Base-by-base conservation (phyloP, 2,113 vertebrate genomes). In the Oncorhynchus gorbuscha region DNA sequence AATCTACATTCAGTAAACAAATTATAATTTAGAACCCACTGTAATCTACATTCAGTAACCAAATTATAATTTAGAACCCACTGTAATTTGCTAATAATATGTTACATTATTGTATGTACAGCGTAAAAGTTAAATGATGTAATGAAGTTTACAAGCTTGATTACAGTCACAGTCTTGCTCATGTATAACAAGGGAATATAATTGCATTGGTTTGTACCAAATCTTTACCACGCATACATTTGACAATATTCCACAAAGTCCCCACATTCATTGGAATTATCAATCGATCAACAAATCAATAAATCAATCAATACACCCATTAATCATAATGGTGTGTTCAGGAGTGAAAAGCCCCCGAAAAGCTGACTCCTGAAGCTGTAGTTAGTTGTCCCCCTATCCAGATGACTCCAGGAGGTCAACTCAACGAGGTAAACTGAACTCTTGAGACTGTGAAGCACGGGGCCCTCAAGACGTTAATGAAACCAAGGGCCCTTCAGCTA, bases 361-460 rank as follows among this genome's bases (percentile, higher is more conserved):
- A 22, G 7, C n/a, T 62, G 13, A 62, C 9, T 62, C n/a, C 18
- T 62, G 8, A 22, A 62, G n/a, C 5, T 24, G 59, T 24, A 62
- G 59, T 67, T 2, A 62, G 59, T 67, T 7, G 26, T 12, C 9
- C 22, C 14, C 14, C 3, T 18, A 5, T 32, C 64, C 13, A 5
- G 14, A 67, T 67, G 26, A 28, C 26, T 67, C 22, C 2, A 16
- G 5, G 65, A 30, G 64, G 64, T 22, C 11, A 16, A 13, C 49
- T 13, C 9, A 14, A 51, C 0, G 14, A 51, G 16, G 12, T 4
- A 55, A 55, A 55, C n/a, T n/a, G 18, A 69, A n/a, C 69, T 70
- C 30, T 45, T 70, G 35, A 48, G 74, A 12, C 8, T n/a, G 20
- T 55, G 18, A 92, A 93, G 92, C 91, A 88, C 89, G 87, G 87